phyloP scores from a whole-genome alignment of 2,797 vertebrate genomes.

The Octomys mimax region DNA sequence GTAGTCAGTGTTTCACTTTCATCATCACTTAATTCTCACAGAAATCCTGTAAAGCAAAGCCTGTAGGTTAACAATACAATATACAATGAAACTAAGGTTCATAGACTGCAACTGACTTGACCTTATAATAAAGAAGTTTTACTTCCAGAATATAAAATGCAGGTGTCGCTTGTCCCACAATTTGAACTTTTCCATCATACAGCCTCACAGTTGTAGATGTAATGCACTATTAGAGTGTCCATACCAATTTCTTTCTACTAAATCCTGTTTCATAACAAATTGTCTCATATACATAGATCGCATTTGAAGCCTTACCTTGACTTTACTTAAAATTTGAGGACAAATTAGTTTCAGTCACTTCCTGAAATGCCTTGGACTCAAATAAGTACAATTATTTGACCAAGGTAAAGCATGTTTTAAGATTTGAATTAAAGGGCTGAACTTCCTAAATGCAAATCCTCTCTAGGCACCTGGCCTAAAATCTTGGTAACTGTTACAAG shows the following conservation, averaged over 20 bases:
- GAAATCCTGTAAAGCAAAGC: not conserved
- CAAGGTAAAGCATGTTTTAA: not conserved
- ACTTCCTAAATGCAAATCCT: not conserved
- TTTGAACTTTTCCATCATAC: not conserved
- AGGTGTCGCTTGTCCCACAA: not conserved
- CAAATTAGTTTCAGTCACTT: not conserved
- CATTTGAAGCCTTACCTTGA: not conserved
- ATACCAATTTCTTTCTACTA: not conserved
- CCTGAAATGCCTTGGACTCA: not conserved
- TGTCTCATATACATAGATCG: not conserved
- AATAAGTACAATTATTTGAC: not conserved
- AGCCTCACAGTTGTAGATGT: not conserved
- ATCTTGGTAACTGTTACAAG: not conserved
- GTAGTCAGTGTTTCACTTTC: not conserved
- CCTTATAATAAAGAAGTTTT: not conserved
- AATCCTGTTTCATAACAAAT: not conserved
- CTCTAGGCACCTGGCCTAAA: not conserved
- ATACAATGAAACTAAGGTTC: not conserved
- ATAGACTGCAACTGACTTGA: not conserved
- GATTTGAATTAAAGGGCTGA: not conserved
- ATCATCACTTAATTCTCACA: constrained; percentile 15
- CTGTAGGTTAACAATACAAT: not conserved
- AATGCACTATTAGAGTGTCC: not conserved
- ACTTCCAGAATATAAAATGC: not conserved
- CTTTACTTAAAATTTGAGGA: constrained; percentile 16